Percentiles rank a stretch among this genome's conserved stretches.
These are phyloP conservation scores for Neelides sp. DNA, from an alignment of 1,140 invertebrate species.

Conservation along the genomic window DNA sequence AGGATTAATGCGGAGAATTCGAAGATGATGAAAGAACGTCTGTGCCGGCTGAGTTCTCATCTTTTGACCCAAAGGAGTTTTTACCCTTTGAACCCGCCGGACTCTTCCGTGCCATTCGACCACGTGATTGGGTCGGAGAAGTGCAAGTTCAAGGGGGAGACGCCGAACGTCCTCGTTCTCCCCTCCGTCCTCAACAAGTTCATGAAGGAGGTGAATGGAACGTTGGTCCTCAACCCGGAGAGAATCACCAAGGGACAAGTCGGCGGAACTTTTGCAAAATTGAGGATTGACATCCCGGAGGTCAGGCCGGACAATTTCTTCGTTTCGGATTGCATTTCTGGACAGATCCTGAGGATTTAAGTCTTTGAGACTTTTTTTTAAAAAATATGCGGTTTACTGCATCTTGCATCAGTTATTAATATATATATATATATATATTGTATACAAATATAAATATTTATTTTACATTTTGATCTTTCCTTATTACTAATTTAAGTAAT, in stretches of 20 bases:
- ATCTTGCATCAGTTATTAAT: too few relatives aligned
- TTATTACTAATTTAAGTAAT: too few relatives aligned
- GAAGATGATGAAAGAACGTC: slow-evolving; percentile 42
- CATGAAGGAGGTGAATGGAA: slow-evolving; percentile 61
- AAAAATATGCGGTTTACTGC: too few relatives aligned
- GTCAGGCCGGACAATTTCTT: slow-evolving; percentile 4
- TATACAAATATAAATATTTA: too few relatives aligned
- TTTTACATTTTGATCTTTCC: too few relatives aligned
- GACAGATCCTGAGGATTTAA: slow-evolving; percentile 34
- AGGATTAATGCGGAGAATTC: too few relatives aligned
- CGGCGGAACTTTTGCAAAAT: slow-evolving; percentile 46
- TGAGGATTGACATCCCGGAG: slow-evolving; percentile 37
- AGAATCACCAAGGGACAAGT: slow-evolving; percentile 50
- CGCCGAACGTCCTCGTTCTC: slow-evolving; percentile 67
- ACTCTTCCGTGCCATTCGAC: slow-evolving; percentile 52
- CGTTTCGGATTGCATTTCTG: slow-evolving; percentile 26
- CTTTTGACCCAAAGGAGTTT: slow-evolving; percentile 62
- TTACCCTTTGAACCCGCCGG: slow-evolving; percentile 67
- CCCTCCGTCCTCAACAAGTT: slow-evolving; percentile 74
- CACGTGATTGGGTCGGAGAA: slow-evolving; percentile 52
- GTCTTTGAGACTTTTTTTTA: neutral
- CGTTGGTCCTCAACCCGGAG: slow-evolving; percentile 72
- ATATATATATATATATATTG: too few relatives aligned
- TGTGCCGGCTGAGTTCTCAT: slow-evolving; percentile 57
- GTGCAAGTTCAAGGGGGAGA: slow-evolving; percentile 48